Evolutionary conservation across 2,888 invertebrate species (phyloP), one percentile per base, ranked within the genome.

Genomic region (Tinea trinotella): DNA sequence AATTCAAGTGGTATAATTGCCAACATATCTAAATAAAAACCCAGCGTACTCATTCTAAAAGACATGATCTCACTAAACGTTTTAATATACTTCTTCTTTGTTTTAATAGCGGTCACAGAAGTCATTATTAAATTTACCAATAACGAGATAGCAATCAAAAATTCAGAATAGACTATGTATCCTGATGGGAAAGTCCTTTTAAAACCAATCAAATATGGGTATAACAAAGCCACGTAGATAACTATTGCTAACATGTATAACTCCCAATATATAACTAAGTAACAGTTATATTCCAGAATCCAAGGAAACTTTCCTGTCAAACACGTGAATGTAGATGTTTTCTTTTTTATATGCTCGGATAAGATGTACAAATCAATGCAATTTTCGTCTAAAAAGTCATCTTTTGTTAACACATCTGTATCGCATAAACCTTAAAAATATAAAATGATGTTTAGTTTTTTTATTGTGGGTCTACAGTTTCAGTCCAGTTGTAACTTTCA

Each of bases 11-110:
- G 87, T 60, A 88, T 74, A 34, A 83, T 72, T 7, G 86, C 74
- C 40, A 87, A 58, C 13, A 88, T 64, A 58, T 88, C 88, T 46
- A 88, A 67, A 59, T 87, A 87, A 63, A 88, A 88, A 4, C 82
- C 79, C 30, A 85, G 64, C 2, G 84, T 80, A 55, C 79, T 77
- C 64, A 88, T 65, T 61, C 79, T 74, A 57, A 82, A 75, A 35
- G 67, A 65, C 7, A 87, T 53, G 59, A 88, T 87, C 7, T 65
- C 64, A 57, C 63, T 65, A 44, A 87, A 70, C 1, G 67, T 67
- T 36, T 65, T 74, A 6, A 82, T 70, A 57, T 80, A 72, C 55
- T 63, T 67, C 61, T 81, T 82, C 61, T 83, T 83, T 44, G 80
- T 82, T 61, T 75, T 80, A 4, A 88, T 73, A n/a, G 87, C 81